These are phyloP conservation scores for Scaptomyza caliginosa DNA, from an alignment of 2,888 invertebrate species.

Conservation along the genomic window DNA sequence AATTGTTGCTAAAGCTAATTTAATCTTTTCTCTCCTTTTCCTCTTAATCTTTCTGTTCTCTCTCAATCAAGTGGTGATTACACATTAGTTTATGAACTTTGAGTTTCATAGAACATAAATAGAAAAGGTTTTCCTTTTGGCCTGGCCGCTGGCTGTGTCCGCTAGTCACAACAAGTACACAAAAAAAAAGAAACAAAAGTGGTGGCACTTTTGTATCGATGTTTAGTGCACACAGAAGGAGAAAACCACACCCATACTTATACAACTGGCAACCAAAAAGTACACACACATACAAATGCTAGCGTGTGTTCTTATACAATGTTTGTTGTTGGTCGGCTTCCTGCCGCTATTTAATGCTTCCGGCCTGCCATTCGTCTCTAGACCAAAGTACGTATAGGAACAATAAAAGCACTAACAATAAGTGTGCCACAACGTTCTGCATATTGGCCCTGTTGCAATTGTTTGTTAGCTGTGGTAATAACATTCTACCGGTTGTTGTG, in stretches of 20 bases:
- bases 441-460: constrained; percentile 38
- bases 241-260: constrained; percentile 1
- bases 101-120: no score
- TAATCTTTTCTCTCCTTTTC: no score
- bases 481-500: not conserved
- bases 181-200: constrained; percentile 1
- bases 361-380: constrained; percentile 49
- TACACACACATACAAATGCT: constrained; percentile 38
- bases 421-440: constrained; percentile 5
- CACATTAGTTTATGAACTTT: no score
- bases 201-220: constrained; percentile 47
- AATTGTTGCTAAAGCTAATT: no score
- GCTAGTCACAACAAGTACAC: no score
- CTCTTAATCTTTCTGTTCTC: no score
- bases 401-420: not conserved
- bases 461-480: constrained; percentile 31
- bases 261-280: constrained; percentile 42
- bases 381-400: constrained; percentile 28
- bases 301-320: constrained; percentile 47
- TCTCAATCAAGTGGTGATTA: no score
- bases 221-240: constrained; percentile 32
- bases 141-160: no score
- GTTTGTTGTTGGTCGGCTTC: constrained; percentile 65
- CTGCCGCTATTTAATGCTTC: constrained; percentile 70
- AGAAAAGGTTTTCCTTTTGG: no score